Percentiles rank a stretch among this genome's conserved stretches.
phyloP scores from a whole-genome alignment of 1,140 invertebrate genomes.

The Drosophila willistoni region DNA sequence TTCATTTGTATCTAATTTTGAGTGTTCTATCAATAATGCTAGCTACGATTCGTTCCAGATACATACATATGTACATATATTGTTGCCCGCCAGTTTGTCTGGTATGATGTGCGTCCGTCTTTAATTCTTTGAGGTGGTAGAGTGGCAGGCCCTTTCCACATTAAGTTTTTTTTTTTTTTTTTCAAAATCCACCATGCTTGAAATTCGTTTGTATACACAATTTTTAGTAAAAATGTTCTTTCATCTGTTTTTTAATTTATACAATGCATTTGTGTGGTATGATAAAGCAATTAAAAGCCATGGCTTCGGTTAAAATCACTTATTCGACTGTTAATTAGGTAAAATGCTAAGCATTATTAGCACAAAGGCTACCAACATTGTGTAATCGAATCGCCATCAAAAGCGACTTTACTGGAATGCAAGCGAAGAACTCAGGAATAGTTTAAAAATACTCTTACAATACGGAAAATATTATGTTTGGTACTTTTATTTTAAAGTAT shows the following conservation, averaged over 20 bases:
- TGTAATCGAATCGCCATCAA: background rate
- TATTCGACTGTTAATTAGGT: background rate
- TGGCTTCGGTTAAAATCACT: background rate
- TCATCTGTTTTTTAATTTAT: constrained; percentile 29
- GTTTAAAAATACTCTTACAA: too few species aligned
- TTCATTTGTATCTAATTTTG: constrained; percentile 55
- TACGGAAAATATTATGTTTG: too few species aligned
- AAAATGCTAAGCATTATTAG: constrained; percentile 40
- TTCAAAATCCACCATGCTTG: constrained; percentile 50
- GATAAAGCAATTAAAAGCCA: constrained; percentile 45
- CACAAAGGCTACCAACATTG: constrained; percentile 45
- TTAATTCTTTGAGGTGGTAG: constrained; percentile 21
- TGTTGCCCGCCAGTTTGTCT: constrained; percentile 65
- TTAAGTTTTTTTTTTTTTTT: constrained; percentile 54
- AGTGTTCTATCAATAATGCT: constrained; percentile 43
- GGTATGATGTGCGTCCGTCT: constrained; percentile 52
- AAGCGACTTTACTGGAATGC: background rate
- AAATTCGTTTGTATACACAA: constrained; percentile 50
- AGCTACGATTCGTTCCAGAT: constrained; percentile 64
- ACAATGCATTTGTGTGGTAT: constrained; percentile 27
- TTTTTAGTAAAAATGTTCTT: constrained; percentile 20
- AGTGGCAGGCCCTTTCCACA: constrained; percentile 28
- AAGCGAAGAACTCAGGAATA: background rate
- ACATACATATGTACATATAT: constrained; percentile 43
- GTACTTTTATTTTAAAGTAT: too few species aligned